Percentiles rank a stretch among this genome's conserved stretches.
These are phyloP conservation scores for Calidris pygmaea DNA, from an alignment of 2,113 vertebrate genomes.

Conservation along the genomic window DNA sequence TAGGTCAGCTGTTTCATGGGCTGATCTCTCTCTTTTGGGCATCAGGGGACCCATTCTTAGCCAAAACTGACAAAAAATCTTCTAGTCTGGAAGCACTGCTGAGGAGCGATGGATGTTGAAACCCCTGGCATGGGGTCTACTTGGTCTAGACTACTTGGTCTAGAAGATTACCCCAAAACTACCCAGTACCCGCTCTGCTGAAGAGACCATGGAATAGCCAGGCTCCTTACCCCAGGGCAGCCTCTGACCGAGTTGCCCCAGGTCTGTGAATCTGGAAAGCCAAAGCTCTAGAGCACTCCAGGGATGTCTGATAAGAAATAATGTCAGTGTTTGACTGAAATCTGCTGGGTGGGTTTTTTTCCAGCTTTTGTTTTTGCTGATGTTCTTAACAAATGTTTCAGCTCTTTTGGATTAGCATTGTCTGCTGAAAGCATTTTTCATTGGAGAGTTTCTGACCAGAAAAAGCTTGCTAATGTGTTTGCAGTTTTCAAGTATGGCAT, in stretches of 20 bases:
- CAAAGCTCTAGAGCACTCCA: background rate
- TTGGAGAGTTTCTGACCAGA: background rate
- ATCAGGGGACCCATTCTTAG: background rate
- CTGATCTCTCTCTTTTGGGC: background rate
- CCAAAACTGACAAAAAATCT: background rate
- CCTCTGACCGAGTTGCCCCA: background rate
- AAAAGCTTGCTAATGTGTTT: background rate
- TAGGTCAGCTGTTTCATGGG: background rate
- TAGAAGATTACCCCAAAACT: background rate
- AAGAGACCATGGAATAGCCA: background rate
- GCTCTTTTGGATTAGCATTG: background rate
- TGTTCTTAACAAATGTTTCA: background rate
- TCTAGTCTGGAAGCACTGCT: background rate
- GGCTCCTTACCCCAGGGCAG: background rate
- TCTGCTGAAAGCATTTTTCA: background rate
- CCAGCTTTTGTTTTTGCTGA: background rate
- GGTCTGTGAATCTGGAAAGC: background rate
- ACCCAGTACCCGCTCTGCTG: accelerated
- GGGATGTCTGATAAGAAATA: background rate
- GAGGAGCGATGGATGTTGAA: background rate
- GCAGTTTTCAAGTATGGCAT: background rate
- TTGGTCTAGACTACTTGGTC: background rate
- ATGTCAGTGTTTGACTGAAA: background rate
- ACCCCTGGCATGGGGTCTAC: background rate
- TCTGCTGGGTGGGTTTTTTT: background rate